Percentiles rank a stretch among this genome's conserved stretches.
phyloP scores from a whole-genome alignment of 2,113 vertebrate genomes.

The Alaudala cheleensis region DNA sequence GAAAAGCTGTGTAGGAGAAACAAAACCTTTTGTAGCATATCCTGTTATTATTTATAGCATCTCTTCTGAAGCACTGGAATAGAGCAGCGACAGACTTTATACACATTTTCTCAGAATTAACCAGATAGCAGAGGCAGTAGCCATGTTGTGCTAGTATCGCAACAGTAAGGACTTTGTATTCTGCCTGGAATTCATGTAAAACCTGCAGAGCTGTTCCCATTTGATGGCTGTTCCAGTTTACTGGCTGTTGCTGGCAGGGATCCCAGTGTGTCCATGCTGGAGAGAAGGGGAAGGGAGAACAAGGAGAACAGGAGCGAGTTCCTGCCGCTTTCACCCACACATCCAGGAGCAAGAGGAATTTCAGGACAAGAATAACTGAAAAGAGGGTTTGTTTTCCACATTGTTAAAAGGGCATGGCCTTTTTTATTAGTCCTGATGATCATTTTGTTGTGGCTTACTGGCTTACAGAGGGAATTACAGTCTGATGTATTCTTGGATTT shows the following conservation, averaged over 20 bases:
- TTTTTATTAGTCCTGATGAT: neutral
- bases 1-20: neutral
- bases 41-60: neutral
- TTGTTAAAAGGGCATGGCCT: neutral
- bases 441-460: neutral
- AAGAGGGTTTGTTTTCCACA: neutral
- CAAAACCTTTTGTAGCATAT: neutral
- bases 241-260: neutral
- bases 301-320: neutral
- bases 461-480: neutral
- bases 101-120: neutral
- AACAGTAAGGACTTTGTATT: conserved; percentile 34
- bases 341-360: neutral
- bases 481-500: neutral
- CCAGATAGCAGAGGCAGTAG: neutral
- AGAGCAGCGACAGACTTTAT: neutral
- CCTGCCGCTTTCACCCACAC: neutral
- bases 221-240: neutral
- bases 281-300: neutral
- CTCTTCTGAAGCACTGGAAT: neutral
- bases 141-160: neutral
- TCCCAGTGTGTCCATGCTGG: neutral
- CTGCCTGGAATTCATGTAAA: neutral
- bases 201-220: neutral
- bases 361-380: neutral